Evolutionary conservation across 1,140 invertebrate genomes (phyloP).

Genomic region (Sminthurides bifidus): DNA sequence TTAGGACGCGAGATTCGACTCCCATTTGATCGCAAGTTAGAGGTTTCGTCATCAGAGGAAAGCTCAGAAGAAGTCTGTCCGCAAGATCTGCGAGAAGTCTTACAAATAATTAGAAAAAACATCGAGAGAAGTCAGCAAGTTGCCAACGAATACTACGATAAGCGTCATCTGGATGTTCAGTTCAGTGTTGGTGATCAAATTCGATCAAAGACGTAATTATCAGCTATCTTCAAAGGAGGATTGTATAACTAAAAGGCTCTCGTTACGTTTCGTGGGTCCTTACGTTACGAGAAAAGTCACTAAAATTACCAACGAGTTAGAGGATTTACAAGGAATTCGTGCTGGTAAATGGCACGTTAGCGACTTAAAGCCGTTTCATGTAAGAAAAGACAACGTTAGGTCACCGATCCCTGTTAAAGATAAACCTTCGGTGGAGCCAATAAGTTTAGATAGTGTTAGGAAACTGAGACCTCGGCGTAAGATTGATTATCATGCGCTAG

Average conservation of each 20-base stretch:
- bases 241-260: no score
- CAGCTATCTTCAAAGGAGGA: neutral
- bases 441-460: no score
- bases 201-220: neutral
- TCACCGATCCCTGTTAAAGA: no score
- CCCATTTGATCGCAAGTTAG: conserved; percentile 6
- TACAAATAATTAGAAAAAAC: neutral
- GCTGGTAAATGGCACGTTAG: neutral
- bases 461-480: no score
- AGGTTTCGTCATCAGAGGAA: no score
- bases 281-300: no score
- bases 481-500: no score
- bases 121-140: neutral
- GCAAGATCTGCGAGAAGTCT: neutral
- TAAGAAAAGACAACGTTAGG: neutral
- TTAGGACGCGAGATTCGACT: conserved; percentile 35
- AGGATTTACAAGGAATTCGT: no score
- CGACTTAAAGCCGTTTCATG: neutral
- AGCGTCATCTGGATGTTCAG: neutral
- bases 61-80: no score
- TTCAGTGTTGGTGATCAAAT: neutral
- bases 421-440: no score
- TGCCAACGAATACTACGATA: neutral
- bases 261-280: no score
- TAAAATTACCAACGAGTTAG: no score